These are phyloP conservation scores for Biston betularia DNA, from an alignment of 2,888 invertebrate genomes.

Conservation along the genomic window DNA sequence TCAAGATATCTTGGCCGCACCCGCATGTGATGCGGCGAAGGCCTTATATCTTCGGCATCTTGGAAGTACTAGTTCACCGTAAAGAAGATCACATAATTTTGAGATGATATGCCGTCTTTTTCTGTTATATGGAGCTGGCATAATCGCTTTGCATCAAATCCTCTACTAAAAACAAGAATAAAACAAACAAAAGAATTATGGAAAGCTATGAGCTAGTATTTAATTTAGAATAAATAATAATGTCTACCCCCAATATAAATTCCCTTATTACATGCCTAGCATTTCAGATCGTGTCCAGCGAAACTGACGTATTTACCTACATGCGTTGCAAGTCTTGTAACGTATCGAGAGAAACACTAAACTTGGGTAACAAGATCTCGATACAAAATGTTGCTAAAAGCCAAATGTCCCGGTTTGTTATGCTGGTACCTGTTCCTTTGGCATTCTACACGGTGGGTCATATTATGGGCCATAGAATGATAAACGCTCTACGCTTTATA, in stretches of 20 bases:
- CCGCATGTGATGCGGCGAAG: too few relatives aligned
- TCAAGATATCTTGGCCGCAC: too few relatives aligned
- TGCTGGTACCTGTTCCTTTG: slow-evolving; percentile 22
- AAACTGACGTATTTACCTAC: slow-evolving; percentile 68
- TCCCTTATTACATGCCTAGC: slow-evolving; percentile 20
- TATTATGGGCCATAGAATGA: slow-evolving; percentile 1
- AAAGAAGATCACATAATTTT: too few relatives aligned
- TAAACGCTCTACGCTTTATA: slow-evolving; percentile 8
- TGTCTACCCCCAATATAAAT: background rate
- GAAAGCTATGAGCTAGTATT: too few relatives aligned
- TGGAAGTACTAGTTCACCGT: too few relatives aligned
- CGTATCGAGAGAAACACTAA: slow-evolving; percentile 49
- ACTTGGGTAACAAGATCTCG: slow-evolving; percentile 56
- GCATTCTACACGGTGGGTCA: slow-evolving; percentile 45
- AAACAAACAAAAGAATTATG: too few relatives aligned
- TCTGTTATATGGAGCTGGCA: too few relatives aligned
- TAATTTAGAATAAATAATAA: too few relatives aligned
- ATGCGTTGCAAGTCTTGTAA: slow-evolving; percentile 53
- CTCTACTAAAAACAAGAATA: too few relatives aligned
- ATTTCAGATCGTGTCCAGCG: slow-evolving; percentile 43
- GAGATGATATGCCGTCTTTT: too few relatives aligned
- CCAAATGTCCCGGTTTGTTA: slow-evolving; percentile 45
- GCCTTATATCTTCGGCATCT: too few relatives aligned
- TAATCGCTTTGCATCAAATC: too few relatives aligned
- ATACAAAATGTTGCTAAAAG: slow-evolving; percentile 56